Conservation (phyloP, 2,888 invertebrate genomes). For the Agonopterix heracliana region DNA sequence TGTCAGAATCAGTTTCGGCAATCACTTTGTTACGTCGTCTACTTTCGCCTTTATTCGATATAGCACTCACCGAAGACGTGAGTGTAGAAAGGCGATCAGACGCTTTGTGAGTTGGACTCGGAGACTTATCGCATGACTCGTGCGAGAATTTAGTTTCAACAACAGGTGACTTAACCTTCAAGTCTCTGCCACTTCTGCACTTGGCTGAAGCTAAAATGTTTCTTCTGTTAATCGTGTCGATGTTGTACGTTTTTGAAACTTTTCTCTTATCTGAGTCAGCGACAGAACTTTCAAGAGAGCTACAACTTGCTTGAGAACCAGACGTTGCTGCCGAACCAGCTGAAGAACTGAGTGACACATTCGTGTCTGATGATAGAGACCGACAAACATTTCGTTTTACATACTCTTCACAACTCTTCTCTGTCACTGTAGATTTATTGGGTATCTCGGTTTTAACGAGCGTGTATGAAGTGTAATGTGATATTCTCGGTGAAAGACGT, state of each 20-base stretch:
- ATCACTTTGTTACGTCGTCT: conserved; percentile 67
- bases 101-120: conserved; percentile 65
- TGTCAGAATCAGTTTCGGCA: conserved; percentile 61
- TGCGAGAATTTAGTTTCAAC: conserved; percentile 84
- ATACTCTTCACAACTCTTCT: conserved; percentile 58
- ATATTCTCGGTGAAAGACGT: conserved; percentile 64
- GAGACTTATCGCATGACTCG: conserved; percentile 68
- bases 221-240: conserved; percentile 89
- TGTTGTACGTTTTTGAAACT: conserved; percentile 85
- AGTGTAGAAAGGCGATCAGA: conserved; percentile 74
- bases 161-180: conserved; percentile 82
- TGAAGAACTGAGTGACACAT: conserved; percentile 81
- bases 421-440: conserved; percentile 40
- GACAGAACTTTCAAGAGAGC: conserved; percentile 79
- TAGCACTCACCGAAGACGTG: conserved; percentile 70
- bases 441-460: conserved; percentile 62
- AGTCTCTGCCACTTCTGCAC: conserved; percentile 87
- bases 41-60: conserved; percentile 69
- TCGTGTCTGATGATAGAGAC: conserved; percentile 84
- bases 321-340: conserved; percentile 84
- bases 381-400: conserved; percentile 78
- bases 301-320: conserved; percentile 83
- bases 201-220: conserved; percentile 92
- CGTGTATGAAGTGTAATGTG: conserved; percentile 55
- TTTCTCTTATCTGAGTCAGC: conserved; percentile 79